A percentile compares a stretch with the other conserved stretches of the same genome.
These are phyloP conservation scores for Unio delphinus DNA, from an alignment of 2,888 invertebrate species.

Conservation along the genomic window DNA sequence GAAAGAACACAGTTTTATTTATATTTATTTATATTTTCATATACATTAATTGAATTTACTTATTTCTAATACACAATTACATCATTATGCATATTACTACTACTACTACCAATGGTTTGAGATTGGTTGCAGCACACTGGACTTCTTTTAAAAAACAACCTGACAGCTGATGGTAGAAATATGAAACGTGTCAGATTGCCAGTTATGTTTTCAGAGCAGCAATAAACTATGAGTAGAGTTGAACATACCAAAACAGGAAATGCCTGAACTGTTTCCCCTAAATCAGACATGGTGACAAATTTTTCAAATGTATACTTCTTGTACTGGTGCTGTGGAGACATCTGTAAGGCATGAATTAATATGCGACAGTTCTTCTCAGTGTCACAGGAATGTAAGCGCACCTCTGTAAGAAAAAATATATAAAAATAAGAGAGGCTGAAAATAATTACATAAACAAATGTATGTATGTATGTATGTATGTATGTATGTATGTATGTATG, in stretches of 20 bases:
- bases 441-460: no score
- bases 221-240: background rate
- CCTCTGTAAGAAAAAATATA: constrained; percentile 48
- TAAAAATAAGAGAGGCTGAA: no score
- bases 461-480: no score
- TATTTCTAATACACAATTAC: no score
- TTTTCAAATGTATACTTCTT: constrained; percentile 85
- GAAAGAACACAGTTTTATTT: no score
- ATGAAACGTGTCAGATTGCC: background rate
- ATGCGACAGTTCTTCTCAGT: constrained; percentile 80
- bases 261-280: constrained; percentile 80
- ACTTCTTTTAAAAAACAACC: background rate
- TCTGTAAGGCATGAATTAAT: constrained; percentile 90
- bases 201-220: background rate
- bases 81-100: no score
- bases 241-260: constrained; percentile 82
- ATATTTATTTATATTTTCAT: no score
- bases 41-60: no score
- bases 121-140: no score
- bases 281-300: constrained; percentile 77
- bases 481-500: no score
- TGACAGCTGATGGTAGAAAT: constrained; percentile 1
- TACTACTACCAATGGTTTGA: no score
- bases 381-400: constrained; percentile 72
- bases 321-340: constrained; percentile 85